Base-by-base conservation (phyloP, 92 coral and sea anemone species). In the Ricordea florida region DNA sequence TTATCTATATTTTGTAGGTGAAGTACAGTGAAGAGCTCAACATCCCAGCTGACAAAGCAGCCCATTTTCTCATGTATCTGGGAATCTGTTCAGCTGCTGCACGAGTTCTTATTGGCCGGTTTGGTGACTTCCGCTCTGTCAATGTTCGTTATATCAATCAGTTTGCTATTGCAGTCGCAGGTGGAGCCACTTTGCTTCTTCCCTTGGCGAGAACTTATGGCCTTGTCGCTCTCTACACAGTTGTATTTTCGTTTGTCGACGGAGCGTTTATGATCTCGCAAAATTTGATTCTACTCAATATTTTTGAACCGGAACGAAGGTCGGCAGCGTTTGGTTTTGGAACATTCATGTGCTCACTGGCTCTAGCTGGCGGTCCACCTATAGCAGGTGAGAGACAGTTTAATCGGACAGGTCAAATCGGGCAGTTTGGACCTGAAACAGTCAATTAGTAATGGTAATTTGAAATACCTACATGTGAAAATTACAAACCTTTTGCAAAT, bases 21-120 rank as follows among this genome's bases (percentile, higher is more conserved):
- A 79, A 67, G 25, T 79, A 67, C 46, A 70, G 77, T 34, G 77
- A 65, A 31, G 52, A 79, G 24, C 49, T 42, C 20, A 77, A 77
- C 25, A 53, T 79, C 28, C 44, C 85, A 31, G 59, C 47, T 2
- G 85, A 79, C 38, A 57, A 79, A 21, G 34, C 66, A 32, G 46
- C 66, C 27, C 20, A 34, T 28, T 59, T 59, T 10, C 37, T 59
- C 13, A 34, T 28, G 20, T 59, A 59, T 30, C 20, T 59, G 31
- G 66, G 66, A 3, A 16, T 59, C 15, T 24, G 20, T 20, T 59
- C 66, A 8, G 14, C 30, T 2, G 29, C 37, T 20, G 29, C 45
- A 59, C 34, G 66, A 33, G 37, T 59, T 2, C 16, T 18, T 21
- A 21, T 16, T 6, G 46, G 66, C 16, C 66, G 41, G 0, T 8